These are phyloP conservation scores for Drosophila mimica DNA, from an alignment of 2,888 invertebrate genomes.

Conservation along the genomic window DNA sequence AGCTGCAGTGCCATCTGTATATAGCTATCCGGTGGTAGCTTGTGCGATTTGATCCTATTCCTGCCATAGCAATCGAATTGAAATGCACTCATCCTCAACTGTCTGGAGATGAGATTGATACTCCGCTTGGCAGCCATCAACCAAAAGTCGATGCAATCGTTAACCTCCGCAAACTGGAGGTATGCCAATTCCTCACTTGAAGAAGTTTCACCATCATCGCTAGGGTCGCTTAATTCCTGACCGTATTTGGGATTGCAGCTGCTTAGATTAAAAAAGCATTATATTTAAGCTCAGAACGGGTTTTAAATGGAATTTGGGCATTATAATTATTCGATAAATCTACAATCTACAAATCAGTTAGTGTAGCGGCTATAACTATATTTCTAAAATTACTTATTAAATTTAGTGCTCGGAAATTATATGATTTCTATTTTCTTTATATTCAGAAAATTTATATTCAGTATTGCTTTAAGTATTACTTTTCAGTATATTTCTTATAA, in stretches of 20 bases:
- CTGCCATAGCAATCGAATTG: slow-evolving; percentile 93
- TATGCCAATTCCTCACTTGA: slow-evolving; percentile 63
- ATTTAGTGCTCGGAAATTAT: background rate
- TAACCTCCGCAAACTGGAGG: slow-evolving; percentile 85
- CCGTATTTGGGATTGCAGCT: slow-evolving; percentile 38
- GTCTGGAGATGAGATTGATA: slow-evolving; percentile 89
- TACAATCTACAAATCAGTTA: background rate
- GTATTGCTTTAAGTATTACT: background rate
- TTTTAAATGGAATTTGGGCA: background rate
- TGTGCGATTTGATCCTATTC: slow-evolving; percentile 93
- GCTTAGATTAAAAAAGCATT: background rate
- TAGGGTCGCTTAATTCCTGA: background rate
- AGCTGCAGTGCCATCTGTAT: slow-evolving; percentile 97
- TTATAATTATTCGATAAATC: background rate
- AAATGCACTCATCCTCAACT: slow-evolving; percentile 92
- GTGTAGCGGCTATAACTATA: too few relatives aligned
- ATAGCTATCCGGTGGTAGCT: slow-evolving; percentile 96
- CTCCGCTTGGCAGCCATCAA: slow-evolving; percentile 88
- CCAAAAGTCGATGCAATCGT: slow-evolving; percentile 86
- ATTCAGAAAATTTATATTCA: background rate
- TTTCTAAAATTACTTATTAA: background rate
- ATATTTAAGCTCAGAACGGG: background rate
- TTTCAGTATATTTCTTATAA: background rate
- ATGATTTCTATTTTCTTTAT: background rate
- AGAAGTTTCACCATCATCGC: background rate